Base-by-base conservation (phyloP, 2,888 invertebrate species). In the Scaptomyza tumidula region DNA sequence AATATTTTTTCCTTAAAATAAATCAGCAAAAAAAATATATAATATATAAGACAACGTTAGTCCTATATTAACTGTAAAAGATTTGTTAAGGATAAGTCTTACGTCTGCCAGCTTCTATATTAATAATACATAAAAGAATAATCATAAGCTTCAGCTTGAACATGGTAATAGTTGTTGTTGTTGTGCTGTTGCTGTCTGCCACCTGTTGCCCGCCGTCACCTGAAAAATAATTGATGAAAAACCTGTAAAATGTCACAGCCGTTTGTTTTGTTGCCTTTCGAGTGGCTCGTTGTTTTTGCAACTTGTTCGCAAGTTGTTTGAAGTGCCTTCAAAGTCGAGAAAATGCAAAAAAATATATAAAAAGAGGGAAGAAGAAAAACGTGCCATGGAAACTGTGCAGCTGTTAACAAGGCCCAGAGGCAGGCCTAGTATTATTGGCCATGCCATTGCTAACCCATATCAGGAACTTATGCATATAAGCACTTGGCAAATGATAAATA, bases 201-300 rank as follows among this genome's bases (percentile, higher is more conserved):
- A 88, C 85, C 75, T 78, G 88, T 78, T 41, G 41, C 5, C 39
- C 14, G 1, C 7, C 39, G 48, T 55, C 68, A 77, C 61, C 81
- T 69, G 78, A 46, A 78, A 68, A 68, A 76, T 88, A 88, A 86
- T 80, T 88, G 84, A 86, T 88, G 88, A 72, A 81, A 81, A 84
- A 83, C 78, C 79, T 86, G 81, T 66, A 69, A 85, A 85, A 67
- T 82, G 83, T 71, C 86, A 71, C 86, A 88, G 73, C 65, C 76
- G 57, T 19, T 19, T 19, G n/a, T 62, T 73, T 39, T 41, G 66
- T 5, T 39, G 6, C 39, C 16, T 56, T 68, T 43, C 75, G 69
- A 78, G 81, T 84, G 73, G 69, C 68, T 69, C 24, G 24, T 24
- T 24, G 24, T 24, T 24, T 24, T 24, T 24, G 24, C 24, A 24